Evolutionary conservation across 2,797 vertebrate genomes (phyloP), one percentile per base, ranked within the genome.

Genomic region (Meda fulgida): DNA sequence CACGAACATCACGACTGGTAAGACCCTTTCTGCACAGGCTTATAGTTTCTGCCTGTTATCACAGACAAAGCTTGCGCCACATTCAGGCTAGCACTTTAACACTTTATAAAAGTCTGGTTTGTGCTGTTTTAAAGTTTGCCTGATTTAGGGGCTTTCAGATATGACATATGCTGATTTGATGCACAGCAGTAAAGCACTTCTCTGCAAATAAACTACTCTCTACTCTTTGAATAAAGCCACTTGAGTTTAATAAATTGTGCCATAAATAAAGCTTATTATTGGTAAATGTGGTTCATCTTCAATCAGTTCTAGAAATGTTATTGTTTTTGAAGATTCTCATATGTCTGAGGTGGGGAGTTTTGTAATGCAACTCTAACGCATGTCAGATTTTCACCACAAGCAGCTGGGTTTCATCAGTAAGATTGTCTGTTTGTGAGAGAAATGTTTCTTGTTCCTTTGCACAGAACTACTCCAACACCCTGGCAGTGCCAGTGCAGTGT

Each of bases 381-480:
- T 58, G 31, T 71, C 60, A 75, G 26, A 80, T 66, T 53, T 16
- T 43, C 60, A 40, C 86, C 77, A 73, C 80, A 81, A 87, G 58
- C 78, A 87, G 58, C 88, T 89, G 83, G 48, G 66, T 66, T 60
- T 84, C 80, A 87, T 85, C 53, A 71, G 19, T 14, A 77, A 84
- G 14, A 38, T n/a, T 70, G 21, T 11, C 26, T 76, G 51, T 76
- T 78, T 83, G 65, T 78, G 63, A 87, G n/a, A 72, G 4, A 55
- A 84, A 58, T 43, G 16, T 75, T 58, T 11, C 19, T 29, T 38
- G 40, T 77, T 23, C 88, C 72, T 90, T 67, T 80, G 23, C 69
- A 69, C 94, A 99, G 98, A 98, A 99, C 91, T 96, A 94, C 86
- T 97, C 96, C 91, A 98, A 98, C 91, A 96, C 96, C 0, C 93